Evolutionary conservation across 2,888 invertebrate genomes (phyloP).

Genomic region (Patella depressa): DNA sequence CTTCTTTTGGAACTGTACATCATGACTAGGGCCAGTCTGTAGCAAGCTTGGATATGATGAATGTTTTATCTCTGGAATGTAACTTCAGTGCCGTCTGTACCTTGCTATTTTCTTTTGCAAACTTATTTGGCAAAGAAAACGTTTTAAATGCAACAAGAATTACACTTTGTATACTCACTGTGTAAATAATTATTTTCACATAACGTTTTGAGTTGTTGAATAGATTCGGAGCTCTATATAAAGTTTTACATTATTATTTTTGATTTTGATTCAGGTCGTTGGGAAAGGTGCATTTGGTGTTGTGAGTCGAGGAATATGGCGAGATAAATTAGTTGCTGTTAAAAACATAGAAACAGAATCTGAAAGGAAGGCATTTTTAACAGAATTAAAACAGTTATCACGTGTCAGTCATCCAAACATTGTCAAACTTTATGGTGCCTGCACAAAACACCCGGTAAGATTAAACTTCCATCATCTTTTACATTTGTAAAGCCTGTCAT

Average conservation of each 20-base stretch:
- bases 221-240: background rate
- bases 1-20: too few species aligned
- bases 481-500: too few species aligned
- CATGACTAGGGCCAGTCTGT: too few species aligned
- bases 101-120: too few species aligned
- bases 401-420: constrained; percentile 94
- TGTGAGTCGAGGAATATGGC: constrained; percentile 91
- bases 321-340: constrained; percentile 88
- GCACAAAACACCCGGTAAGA: constrained; percentile 74
- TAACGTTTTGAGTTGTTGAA: background rate
- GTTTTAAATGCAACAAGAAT: too few species aligned
- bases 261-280: constrained; percentile 60
- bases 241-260: constrained; percentile 61
- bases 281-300: constrained; percentile 90
- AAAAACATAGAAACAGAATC: constrained; percentile 93
- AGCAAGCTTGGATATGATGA: too few species aligned
- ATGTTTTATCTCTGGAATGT: too few species aligned
- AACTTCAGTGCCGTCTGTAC: too few species aligned
- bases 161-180: background rate
- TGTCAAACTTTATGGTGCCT: constrained; percentile 91
- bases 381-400: constrained; percentile 89
- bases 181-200: background rate
- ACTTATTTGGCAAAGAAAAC: too few species aligned
- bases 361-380: constrained; percentile 87
- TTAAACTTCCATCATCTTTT: too few species aligned